A percentile compares a stretch with the other conserved stretches of the same genome.
phyloP scores from a whole-genome alignment of 2,113 vertebrate species.

The Salminus brasiliensis region DNA sequence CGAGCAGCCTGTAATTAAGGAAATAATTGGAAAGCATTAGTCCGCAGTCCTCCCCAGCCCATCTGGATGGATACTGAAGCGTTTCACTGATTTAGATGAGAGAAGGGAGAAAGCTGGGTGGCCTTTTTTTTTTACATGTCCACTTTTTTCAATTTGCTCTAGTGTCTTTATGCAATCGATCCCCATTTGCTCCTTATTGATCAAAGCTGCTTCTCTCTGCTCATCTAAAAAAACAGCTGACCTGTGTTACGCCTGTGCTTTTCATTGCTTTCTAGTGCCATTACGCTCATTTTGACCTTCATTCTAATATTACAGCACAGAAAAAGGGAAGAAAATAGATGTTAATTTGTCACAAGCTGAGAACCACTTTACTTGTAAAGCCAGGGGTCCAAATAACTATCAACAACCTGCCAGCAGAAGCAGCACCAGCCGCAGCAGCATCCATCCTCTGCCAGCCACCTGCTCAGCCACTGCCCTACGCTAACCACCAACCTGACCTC shows the following conservation, averaged over 20 bases:
- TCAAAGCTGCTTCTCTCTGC: background rate
- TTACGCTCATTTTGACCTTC: background rate
- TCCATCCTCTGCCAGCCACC: background rate
- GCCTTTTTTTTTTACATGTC: background rate
- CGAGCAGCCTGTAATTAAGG: conserved; percentile 46
- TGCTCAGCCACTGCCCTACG: background rate
- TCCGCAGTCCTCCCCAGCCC: background rate
- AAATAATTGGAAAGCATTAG: conserved; percentile 32
- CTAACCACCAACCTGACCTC: background rate
- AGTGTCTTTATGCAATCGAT: conserved; percentile 6
- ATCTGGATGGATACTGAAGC: conserved; percentile 16
- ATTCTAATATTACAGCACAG: background rate
- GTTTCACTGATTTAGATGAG: conserved; percentile 28
- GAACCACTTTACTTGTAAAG: background rate
- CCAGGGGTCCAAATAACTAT: conserved; percentile 1
- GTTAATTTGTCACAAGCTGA: conserved; percentile 13
- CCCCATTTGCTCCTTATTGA: background rate
- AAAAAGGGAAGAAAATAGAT: conserved; percentile 10
- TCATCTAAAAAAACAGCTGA: background rate
- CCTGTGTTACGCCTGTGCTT: background rate
- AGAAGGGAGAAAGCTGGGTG: background rate
- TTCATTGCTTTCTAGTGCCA: background rate
- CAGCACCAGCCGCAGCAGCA: background rate
- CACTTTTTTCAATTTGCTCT: background rate
- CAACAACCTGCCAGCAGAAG: background rate